Base-by-base conservation (phyloP, 2,797 vertebrate genomes). In the Merluccius polli region DNA sequence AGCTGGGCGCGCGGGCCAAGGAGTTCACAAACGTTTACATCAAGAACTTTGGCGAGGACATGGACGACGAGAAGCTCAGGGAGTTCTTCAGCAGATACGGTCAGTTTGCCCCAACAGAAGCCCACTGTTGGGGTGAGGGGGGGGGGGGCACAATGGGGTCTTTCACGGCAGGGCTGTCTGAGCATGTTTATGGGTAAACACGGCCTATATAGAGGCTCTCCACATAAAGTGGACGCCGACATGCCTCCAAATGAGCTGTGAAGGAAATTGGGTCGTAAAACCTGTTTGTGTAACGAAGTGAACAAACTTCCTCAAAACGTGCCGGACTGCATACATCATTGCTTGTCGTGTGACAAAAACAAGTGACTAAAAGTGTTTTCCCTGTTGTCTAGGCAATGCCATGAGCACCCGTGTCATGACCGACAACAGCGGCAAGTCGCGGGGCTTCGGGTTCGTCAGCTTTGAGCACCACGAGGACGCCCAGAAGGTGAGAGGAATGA, bases 21-120 rank as follows among this genome's bases (percentile, higher is more conserved):
- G 97, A 99, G 87, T 99, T 99, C 83, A 99, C 97, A 32, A 98
- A 99, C 71, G 97, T 99, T 82, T 99, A 98, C 87, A 96, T 99
- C 81, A 99, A 99, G 92, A 99, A 99, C 92, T 99, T 99, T 90
- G 97, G 97, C 16, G 97, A 98, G 77, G 97, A 98, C 83, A 97
- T 99, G 96, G 96, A 99, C 75, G 97, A 99, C 29, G 97, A 98
- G 85, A 96, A 96, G 88, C 94, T 99, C 88, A 96, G 95, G 88
- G 97, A 98, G 75, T 89, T 98, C 85, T 99, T 99, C 92, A 94
- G 93, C 90, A 95, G 97, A 93, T 99, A 95, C 75, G 97, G 97
- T 98, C 86, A 87, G 21, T 70, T 24, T 24, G 59, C 24, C 7
- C 59, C 13, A 59, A 24, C 33, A 68, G 63, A 48, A 27, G 74